Percentiles rank a stretch among this genome's conserved stretches.
These are phyloP conservation scores for Sciurus niger DNA, from an alignment of 2,113 vertebrate species.

Conservation along the genomic window DNA sequence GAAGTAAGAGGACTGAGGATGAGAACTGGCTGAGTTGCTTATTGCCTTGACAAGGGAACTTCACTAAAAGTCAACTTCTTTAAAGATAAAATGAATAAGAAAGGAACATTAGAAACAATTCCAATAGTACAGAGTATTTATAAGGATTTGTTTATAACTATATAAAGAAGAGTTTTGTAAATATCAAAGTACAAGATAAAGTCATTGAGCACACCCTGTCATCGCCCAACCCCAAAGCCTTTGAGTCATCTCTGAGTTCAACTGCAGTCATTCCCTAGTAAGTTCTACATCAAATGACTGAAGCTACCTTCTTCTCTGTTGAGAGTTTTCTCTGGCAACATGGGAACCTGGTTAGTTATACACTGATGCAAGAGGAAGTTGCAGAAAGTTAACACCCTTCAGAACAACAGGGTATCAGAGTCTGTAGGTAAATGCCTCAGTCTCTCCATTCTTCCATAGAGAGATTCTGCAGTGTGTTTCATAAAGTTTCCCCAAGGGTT, in stretches of 20 bases:
- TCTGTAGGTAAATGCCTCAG: neutral
- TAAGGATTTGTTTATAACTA: conserved; percentile 23
- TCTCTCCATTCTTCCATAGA: neutral
- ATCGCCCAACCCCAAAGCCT: neutral
- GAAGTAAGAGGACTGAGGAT: neutral
- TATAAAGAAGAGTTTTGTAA: neutral
- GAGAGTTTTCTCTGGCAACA: neutral
- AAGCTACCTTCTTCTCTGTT: neutral
- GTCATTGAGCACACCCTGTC: neutral
- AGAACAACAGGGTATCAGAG: neutral
- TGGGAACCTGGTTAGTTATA: neutral
- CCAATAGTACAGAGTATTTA: neutral
- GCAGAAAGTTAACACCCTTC: neutral
- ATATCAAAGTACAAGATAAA: neutral
- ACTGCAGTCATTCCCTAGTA: neutral
- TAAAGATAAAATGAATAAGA: conserved; percentile 22
- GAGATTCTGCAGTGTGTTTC: neutral
- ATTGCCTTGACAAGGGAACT: neutral
- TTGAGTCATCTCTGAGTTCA: neutral
- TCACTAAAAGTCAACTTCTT: neutral
- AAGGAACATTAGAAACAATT: conserved; percentile 21
- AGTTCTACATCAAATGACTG: neutral
- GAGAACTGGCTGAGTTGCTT: neutral
- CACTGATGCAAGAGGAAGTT: neutral
- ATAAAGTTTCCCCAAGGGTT: neutral